These are phyloP conservation scores for Eugnorisma glareosa DNA, from an alignment of 2,888 invertebrate genomes.

Conservation along the genomic window DNA sequence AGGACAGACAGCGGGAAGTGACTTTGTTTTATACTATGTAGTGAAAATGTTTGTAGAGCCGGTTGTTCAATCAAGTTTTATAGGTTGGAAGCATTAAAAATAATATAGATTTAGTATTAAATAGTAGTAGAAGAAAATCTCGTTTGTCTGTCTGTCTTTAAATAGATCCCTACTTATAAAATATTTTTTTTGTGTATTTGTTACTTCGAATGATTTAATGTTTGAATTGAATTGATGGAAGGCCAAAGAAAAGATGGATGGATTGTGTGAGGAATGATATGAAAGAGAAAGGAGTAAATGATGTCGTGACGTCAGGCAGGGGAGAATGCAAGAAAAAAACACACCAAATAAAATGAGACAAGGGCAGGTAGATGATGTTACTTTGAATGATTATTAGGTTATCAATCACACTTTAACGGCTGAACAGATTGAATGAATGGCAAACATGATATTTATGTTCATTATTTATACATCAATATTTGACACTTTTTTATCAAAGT, in stretches of 20 bases:
- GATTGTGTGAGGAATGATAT: no score
- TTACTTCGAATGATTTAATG: background rate
- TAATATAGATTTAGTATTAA: background rate
- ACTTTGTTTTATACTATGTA: no score
- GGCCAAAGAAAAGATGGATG: no score
- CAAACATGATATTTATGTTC: background rate
- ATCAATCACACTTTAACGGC: background rate
- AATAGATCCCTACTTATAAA: background rate
- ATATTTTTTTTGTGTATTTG: background rate
- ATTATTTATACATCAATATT: background rate
- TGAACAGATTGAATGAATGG: background rate
- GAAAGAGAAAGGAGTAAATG: no score
- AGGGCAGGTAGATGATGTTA: background rate
- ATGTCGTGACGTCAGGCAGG: no score
- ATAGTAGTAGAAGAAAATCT: background rate
- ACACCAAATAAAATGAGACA: no score
- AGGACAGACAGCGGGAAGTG: no score
- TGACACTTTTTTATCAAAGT: no score
- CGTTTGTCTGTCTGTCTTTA: background rate
- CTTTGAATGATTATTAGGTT: background rate
- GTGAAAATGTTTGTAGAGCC: background rate
- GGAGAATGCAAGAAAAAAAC: no score
- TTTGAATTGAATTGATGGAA: no score
- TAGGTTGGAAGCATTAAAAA: background rate
- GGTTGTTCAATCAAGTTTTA: background rate